These are phyloP conservation scores for Emydoidea blandingii DNA, from an alignment of 2,797 vertebrate genomes.

Conservation along the genomic window DNA sequence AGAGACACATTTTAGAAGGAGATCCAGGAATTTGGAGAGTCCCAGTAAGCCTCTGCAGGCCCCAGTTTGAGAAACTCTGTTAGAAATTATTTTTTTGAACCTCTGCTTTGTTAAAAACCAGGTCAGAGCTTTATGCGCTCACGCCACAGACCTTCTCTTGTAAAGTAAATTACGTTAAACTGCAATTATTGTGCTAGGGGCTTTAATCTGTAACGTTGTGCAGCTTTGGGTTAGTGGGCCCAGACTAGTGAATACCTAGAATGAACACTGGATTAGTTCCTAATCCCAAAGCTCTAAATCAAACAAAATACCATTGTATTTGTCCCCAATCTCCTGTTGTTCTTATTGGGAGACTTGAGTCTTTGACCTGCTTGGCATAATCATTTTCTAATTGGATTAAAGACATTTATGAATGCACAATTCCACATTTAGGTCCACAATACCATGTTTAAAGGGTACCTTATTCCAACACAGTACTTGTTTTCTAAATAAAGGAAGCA, in stretches of 20 bases:
- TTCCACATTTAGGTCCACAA: not conserved
- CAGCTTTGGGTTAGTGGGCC: not conserved
- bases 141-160: not conserved
- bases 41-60: not conserved
- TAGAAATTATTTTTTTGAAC: not conserved
- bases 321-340: not conserved
- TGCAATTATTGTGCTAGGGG: not conserved
- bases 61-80: not conserved
- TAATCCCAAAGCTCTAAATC: not conserved
- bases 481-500: not conserved
- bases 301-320: not conserved
- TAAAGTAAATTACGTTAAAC: not conserved
- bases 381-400: not conserved
- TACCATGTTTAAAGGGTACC: not conserved
- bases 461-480: not conserved
- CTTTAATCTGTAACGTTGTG: not conserved
- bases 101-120: not conserved
- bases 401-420: not conserved
- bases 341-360: not conserved
- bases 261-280: not conserved
- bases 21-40: not conserved
- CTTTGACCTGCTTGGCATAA: not conserved
- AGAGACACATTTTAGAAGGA: not conserved
- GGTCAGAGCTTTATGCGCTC: not conserved
- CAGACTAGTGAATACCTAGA: not conserved